Evolutionary conservation across 2,113 vertebrate genomes (phyloP).

Genomic region (Psittacula cyanocephala): DNA sequence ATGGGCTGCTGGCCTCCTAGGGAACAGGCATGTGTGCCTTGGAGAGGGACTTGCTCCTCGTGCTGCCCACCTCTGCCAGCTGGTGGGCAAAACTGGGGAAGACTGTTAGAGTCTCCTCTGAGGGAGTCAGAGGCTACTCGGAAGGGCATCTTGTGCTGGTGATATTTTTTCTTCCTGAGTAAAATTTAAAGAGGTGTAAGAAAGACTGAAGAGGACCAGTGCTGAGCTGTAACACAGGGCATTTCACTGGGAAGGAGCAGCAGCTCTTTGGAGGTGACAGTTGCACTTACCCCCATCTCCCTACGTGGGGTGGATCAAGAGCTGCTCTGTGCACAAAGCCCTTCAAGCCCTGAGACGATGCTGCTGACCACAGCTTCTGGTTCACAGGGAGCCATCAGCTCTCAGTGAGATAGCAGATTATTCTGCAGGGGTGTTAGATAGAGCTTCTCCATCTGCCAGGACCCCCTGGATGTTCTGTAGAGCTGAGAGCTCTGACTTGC

Average conservation of each 20-base stretch:
- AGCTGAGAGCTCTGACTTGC: not conserved
- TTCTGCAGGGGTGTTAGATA: not conserved
- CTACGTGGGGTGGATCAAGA: not conserved
- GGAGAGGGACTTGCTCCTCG: fast-evolving
- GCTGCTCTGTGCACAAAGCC: not conserved
- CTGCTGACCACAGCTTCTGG: fast-evolving
- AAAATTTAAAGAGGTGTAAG: not conserved
- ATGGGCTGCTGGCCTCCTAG: fast-evolving
- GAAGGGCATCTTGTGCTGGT: not conserved
- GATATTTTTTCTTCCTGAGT: not conserved
- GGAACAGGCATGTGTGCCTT: fast-evolving
- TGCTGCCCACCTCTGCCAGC: not conserved
- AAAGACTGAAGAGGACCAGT: not conserved
- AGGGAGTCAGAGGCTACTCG: not conserved
- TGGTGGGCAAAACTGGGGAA: not conserved
- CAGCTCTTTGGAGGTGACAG: not conserved
- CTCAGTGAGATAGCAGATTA: not conserved
- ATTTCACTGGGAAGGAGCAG: not conserved
- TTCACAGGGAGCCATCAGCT: not conserved
- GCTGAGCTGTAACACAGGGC: fast-evolving
- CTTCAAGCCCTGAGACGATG: fast-evolving
- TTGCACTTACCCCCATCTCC: not conserved
- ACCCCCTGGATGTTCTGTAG: not conserved
- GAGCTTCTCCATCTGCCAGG: fast-evolving
- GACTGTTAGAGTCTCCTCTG: not conserved